phyloP scores from a whole-genome alignment of 1,140 invertebrate species.

The Pollicipes pollicipes region DNA sequence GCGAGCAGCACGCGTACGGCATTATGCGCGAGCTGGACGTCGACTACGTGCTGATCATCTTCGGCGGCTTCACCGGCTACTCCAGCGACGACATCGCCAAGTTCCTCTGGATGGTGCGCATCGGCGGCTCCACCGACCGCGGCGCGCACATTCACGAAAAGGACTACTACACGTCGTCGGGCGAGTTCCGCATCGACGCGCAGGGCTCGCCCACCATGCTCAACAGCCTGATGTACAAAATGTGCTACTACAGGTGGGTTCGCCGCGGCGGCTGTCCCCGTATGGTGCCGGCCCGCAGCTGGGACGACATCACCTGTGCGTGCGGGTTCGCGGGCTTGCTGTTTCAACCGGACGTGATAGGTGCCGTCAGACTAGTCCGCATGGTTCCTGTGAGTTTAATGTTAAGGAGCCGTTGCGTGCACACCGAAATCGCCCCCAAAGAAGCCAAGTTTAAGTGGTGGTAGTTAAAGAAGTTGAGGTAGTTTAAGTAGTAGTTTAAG shows the following conservation, averaged over 20 bases:
- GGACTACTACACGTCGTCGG: slow-evolving; percentile 86
- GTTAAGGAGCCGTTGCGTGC: no score
- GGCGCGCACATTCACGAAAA: slow-evolving; percentile 87
- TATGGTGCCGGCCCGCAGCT: no score
- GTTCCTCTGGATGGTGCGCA: slow-evolving; percentile 98
- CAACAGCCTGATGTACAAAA: slow-evolving; percentile 91
- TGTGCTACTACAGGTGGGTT: slow-evolving; percentile 72
- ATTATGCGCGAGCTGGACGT: slow-evolving; percentile 95
- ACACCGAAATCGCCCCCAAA: no score
- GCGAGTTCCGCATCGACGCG: slow-evolving; percentile 84
- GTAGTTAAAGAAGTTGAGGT: no score
- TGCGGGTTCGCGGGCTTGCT: no score
- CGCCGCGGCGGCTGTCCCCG: no score
- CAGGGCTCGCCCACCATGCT: slow-evolving; percentile 68
- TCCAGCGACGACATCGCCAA: slow-evolving; percentile 98
- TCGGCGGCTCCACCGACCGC: slow-evolving; percentile 86
- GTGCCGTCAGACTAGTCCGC: no score
- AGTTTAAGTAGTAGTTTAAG: no score
- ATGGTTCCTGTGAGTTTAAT: no score
- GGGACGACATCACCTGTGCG: no score
- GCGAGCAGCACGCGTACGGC: slow-evolving; percentile 89
- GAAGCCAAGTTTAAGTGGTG: no score
- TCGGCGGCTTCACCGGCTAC: slow-evolving; percentile 94
- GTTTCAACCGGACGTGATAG: no score
- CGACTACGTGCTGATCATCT: slow-evolving; percentile 94